A percentile compares a stretch with the other conserved stretches of the same genome.
These are phyloP conservation scores for Phocoena phocoena DNA, from an alignment of 2,113 vertebrate genomes.

Conservation along the genomic window DNA sequence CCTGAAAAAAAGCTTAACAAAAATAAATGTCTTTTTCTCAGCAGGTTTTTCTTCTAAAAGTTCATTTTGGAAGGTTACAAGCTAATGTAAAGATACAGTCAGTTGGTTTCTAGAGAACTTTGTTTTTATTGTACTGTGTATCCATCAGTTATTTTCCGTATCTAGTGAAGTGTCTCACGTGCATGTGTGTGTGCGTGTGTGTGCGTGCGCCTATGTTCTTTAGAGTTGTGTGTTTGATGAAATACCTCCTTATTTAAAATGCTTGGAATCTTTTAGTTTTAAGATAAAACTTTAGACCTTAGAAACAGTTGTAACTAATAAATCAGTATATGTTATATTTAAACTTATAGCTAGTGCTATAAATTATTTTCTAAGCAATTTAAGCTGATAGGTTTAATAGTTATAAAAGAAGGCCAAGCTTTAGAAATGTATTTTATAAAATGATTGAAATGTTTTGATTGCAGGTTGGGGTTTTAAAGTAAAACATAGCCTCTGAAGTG, in stretches of 20 bases:
- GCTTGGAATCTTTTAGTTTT: conserved; percentile 11
- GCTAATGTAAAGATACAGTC: not conserved
- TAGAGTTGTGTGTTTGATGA: conserved; percentile 42
- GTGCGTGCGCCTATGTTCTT: not conserved
- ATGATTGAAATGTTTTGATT: conserved; percentile 31
- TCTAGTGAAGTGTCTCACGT: not conserved
- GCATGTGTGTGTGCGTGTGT: not conserved
- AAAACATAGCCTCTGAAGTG: conserved; percentile 6
- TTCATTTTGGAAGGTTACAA: conserved; percentile 16
- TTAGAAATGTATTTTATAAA: conserved; percentile 46
- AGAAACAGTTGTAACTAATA: not conserved
- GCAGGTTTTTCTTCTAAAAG: not conserved
- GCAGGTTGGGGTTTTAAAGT: conserved; percentile 35
- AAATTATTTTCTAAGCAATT: conserved; percentile 1
- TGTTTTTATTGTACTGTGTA: conserved; percentile 2
- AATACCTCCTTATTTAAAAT: conserved; percentile 11
- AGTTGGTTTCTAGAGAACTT: not conserved
- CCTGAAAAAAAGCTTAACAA: conserved; percentile 6
- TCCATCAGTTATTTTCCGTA: not conserved
- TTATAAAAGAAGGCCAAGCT: not conserved
- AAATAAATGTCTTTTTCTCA: not conserved
- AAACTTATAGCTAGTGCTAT: not conserved
- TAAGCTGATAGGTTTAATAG: conserved; percentile 40
- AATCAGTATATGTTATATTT: conserved; percentile 8
- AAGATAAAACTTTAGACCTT: not conserved